Conservation (phyloP, 1,140 invertebrate genomes). For the Formica selysi region DNA sequence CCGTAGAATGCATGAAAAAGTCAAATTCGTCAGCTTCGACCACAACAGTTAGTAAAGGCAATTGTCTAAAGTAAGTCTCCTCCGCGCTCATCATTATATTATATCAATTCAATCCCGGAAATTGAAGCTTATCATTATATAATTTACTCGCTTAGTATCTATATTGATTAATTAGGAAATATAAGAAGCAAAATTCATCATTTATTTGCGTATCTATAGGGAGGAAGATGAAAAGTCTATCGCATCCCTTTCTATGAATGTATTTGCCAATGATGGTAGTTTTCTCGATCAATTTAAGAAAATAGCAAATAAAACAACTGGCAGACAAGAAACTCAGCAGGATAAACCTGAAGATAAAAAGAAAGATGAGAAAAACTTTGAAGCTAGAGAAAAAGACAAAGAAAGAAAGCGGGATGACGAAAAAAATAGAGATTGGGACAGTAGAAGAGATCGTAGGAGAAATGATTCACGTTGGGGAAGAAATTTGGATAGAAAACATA, state of each 20-base stretch:
- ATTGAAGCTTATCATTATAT: background rate
- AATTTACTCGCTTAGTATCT: background rate
- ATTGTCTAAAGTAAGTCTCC: constrained; percentile 77
- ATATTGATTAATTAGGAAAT: background rate
- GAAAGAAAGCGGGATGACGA: constrained; percentile 81
- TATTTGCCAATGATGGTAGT: constrained; percentile 93
- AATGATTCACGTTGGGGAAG: constrained; percentile 81
- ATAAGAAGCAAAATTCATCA: background rate
- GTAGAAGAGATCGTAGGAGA: constrained; percentile 80
- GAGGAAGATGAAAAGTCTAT: constrained; percentile 82
- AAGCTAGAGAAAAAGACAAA: constrained; percentile 77
- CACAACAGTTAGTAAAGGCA: constrained; percentile 74
- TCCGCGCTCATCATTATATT: background rate
- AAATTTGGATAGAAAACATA: constrained; percentile 78
- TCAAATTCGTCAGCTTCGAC: constrained; percentile 74
- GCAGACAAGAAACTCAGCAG: constrained; percentile 63
- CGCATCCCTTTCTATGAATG: constrained; percentile 85
- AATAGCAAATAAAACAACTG: constrained; percentile 85
- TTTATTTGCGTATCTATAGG: constrained; percentile 65
- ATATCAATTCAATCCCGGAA: background rate
- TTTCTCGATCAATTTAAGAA: constrained; percentile 93
- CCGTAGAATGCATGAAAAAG: constrained; percentile 86
- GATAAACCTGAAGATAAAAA: constrained; percentile 74
- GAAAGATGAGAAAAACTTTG: constrained; percentile 81
- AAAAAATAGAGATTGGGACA: constrained; percentile 80